A percentile compares a stretch with the other conserved stretches of the same genome.
Evolutionary conservation across 1,140 invertebrate genomes (phyloP).

Genomic region (Diabrotica virgifera): DNA sequence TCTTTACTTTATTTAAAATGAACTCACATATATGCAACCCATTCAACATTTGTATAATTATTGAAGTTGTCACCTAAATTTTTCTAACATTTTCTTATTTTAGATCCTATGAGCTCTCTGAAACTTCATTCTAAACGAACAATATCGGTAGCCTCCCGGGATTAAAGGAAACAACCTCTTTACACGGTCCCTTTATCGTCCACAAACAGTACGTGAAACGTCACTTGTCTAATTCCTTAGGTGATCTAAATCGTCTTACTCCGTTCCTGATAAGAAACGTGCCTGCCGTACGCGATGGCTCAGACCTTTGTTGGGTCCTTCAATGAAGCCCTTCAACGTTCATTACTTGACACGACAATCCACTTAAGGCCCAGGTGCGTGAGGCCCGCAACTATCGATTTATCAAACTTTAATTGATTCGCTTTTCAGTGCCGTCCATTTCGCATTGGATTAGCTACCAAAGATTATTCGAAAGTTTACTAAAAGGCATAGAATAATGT

Average conservation of each 20-base stretch:
- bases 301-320: conserved; percentile 20
- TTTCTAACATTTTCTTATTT: too few species aligned
- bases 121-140: too few species aligned
- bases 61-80: too few species aligned
- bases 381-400: conserved; percentile 34
- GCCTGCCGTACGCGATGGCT: neutral
- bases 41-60: too few species aligned
- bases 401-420: conserved; percentile 38
- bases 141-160: too few species aligned
- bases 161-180: too few species aligned
- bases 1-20: too few species aligned
- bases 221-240: neutral
- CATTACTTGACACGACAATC: conserved; percentile 40
- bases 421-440: conserved; percentile 16
- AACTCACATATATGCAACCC: too few species aligned
- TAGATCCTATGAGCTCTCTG: too few species aligned
- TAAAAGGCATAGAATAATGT: neutral
- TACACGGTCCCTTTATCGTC: neutral
- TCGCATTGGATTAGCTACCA: neutral
- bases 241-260: neutral
- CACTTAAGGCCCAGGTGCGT: conserved; percentile 39
- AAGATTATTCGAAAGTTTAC: neutral
- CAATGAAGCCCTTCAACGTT: conserved; percentile 35
- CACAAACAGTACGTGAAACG: neutral
- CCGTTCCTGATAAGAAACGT: neutral